Evolutionary conservation across 2,797 vertebrate species (phyloP).

Genomic region (Notolabrus celidotus): DNA sequence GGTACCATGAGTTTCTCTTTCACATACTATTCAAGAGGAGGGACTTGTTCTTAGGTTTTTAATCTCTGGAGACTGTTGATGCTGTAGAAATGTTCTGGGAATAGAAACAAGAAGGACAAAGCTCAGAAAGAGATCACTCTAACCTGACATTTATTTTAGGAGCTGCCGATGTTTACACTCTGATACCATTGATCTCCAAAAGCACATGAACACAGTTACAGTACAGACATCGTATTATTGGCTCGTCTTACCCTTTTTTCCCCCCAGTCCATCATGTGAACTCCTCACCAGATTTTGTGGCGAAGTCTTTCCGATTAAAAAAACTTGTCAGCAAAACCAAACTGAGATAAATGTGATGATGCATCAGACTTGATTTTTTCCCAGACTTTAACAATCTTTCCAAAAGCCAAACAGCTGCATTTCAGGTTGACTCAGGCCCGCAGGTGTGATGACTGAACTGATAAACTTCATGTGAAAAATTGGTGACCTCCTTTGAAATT

Average conservation of each 20-base stretch:
- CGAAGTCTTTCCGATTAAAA: too few species aligned
- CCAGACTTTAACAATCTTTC: too few species aligned
- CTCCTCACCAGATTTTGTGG: too few species aligned
- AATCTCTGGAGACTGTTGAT: slow-evolving; percentile 19
- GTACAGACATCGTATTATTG: neutral
- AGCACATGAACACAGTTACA: neutral
- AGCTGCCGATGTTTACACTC: neutral
- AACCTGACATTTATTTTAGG: slow-evolving; percentile 28
- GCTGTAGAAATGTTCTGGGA: too few species aligned
- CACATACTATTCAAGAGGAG: neutral
- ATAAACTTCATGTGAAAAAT: neutral
- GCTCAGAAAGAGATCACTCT: slow-evolving; percentile 22
- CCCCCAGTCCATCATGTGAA: too few species aligned
- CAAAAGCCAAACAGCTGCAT: too few species aligned
- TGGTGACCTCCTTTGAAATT: too few species aligned
- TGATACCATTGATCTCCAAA: neutral
- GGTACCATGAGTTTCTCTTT: slow-evolving; percentile 5
- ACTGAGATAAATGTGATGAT: neutral
- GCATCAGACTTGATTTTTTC: neutral
- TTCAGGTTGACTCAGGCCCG: too few species aligned
- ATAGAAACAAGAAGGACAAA: slow-evolving; percentile 35
- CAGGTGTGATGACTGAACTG: slow-evolving; percentile 5
- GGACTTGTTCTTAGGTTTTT: neutral
- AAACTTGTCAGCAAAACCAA: too few species aligned
- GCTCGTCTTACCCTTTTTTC: neutral